Base-by-base conservation (phyloP, 92 coral and sea anemone genomes). In the Palythoa caribaeorum region DNA sequence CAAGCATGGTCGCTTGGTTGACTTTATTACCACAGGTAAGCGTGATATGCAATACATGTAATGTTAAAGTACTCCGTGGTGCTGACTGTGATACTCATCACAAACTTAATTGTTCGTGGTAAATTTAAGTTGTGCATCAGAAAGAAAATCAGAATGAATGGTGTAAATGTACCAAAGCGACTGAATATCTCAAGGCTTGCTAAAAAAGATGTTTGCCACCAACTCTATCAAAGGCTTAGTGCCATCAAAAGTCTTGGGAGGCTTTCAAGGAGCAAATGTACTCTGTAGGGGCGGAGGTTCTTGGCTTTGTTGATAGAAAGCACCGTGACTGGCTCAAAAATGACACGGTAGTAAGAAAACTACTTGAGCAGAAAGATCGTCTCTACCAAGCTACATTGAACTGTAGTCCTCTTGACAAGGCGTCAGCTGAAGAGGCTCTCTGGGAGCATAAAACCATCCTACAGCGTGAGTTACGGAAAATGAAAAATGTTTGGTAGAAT, bases 1-100 rank as follows among this genome's bases (percentile, higher is more conserved):
- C 76, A 83, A 83, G 60, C 77, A 83, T 83, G 77, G 77, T 21
- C 87, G 68, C 77, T 16, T 83, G 37, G 17, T 83, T 38, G 87
- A 71, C 37, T 70, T 36, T 9, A 70, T 84, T 40, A 84, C 71
- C 65, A 51, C 51, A 21, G 40, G 77, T 3, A 71, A 73, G 55
- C 65, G 63, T 48, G 60, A 51, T 52, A 17, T 76, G 63, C 62
- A 40, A 76, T 21, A 57, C 37, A 16, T 38, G 79, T 74, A 74
- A 40, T 74, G 55, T 74, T 40, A 74, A 48, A n/a, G 57, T 40
- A 48, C 53, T 74, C 28, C 55, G 79, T 48, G 20, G 54, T 52
- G 68, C 88, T 69, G 88, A 84, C 48, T 75, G 68, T 84, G 88
- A 71, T 19, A 59, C 62, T 84, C 68, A 84, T 6, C 69, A 71